These are phyloP conservation scores for Rhinolophus sinicus DNA, from an alignment of 2,113 vertebrate species.

Conservation along the genomic window DNA sequence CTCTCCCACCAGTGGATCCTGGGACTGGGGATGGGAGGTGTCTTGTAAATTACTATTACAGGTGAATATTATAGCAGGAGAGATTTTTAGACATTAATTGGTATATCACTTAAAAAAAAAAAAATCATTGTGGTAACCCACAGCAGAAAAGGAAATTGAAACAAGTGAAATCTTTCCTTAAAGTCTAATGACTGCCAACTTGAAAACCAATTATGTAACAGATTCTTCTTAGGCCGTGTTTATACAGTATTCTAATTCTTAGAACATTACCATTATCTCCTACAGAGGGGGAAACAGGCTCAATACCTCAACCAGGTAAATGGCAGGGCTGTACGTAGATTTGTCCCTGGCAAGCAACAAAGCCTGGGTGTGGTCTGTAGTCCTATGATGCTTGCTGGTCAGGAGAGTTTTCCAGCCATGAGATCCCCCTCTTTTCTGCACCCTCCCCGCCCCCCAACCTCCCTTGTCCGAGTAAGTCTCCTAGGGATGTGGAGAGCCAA, in stretches of 20 bases:
- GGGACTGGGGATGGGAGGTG: not conserved
- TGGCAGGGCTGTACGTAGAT: not conserved
- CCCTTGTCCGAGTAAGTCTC: not conserved
- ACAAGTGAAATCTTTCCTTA: not conserved
- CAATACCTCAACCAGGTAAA: not conserved
- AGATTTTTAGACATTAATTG: not conserved
- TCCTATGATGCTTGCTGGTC: not conserved
- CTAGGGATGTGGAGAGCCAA: not conserved
- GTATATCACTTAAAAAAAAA: not conserved
- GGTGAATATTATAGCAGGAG: not conserved
- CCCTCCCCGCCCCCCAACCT: not conserved
- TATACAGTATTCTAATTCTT: not conserved
- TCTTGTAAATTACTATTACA: not conserved
- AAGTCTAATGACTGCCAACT: not conserved
- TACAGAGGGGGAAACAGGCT: not conserved
- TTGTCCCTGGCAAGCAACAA: not conserved
- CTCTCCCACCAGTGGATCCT: not conserved
- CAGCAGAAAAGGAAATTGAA: conserved; percentile 57
- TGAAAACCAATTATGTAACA: not conserved
- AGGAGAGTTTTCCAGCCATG: not conserved
- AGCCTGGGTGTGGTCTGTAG: not conserved
- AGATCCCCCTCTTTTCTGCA: not conserved
- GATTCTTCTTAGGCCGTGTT: not conserved
- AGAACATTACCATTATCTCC: not conserved
- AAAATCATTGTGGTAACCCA: conserved; percentile 44